These are phyloP conservation scores for Cheilinus undulatus DNA, from an alignment of 2,113 vertebrate genomes.

Conservation along the genomic window DNA sequence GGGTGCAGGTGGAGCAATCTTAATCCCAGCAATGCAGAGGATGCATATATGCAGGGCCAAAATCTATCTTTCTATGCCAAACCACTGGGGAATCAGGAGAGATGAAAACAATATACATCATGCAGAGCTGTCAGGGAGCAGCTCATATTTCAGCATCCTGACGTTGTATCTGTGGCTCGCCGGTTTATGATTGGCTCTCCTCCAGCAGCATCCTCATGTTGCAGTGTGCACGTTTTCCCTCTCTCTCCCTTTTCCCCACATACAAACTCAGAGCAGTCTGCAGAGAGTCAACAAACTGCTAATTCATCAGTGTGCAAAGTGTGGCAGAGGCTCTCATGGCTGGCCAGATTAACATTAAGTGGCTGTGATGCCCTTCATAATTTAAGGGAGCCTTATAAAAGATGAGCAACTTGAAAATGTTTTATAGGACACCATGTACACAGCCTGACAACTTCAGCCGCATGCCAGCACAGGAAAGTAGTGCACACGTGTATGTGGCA, in stretches of 20 bases:
- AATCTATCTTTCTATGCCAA: background rate
- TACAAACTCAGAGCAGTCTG: constrained; percentile 20
- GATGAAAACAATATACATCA: constrained; percentile 30
- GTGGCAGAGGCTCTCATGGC: constrained; percentile 23
- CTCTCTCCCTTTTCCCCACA: background rate
- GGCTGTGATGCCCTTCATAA: constrained; percentile 37
- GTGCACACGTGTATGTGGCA: background rate
- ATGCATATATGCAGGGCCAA: background rate
- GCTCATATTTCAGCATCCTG: constrained; percentile 52
- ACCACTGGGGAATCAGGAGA: background rate
- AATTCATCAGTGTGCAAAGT: constrained; percentile 49
- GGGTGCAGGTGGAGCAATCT: constrained; percentile 7
- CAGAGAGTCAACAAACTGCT: constrained; percentile 58
- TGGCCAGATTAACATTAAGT: constrained; percentile 30
- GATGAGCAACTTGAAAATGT: constrained; percentile 38
- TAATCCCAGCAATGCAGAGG: constrained; percentile 1
- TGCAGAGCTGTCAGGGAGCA: background rate
- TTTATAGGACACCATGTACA: constrained; percentile 19
- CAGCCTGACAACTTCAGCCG: constrained; percentile 8
- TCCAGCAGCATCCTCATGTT: constrained; percentile 48
- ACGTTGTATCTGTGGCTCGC: constrained; percentile 16
- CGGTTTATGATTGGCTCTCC: constrained; percentile 35
- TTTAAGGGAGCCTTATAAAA: constrained; percentile 46
- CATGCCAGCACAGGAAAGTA: background rate
- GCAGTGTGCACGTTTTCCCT: constrained; percentile 20